A percentile compares a stretch with the other conserved stretches of the same genome.
phyloP scores from a whole-genome alignment of 1,140 invertebrate genomes.

The Hirudo medicinalis region DNA sequence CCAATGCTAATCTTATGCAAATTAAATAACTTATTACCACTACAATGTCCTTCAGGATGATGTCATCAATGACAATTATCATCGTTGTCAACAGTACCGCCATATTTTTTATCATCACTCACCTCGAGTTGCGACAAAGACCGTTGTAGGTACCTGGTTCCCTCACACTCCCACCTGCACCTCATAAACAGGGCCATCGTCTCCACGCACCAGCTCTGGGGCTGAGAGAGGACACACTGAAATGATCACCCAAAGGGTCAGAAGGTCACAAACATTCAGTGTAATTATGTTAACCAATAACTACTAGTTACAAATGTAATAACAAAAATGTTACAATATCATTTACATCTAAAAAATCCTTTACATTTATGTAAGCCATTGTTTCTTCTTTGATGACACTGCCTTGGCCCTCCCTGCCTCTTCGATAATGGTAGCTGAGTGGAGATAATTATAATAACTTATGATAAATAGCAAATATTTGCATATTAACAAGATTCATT shows the following conservation, averaged over 20 bases:
- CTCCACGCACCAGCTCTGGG: slow-evolving; percentile 50
- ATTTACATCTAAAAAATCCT: too few relatives aligned
- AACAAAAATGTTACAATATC: too few relatives aligned
- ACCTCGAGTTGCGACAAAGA: slow-evolving; percentile 66
- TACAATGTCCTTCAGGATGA: not conserved
- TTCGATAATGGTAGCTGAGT: slow-evolving; percentile 30
- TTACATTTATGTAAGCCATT: slow-evolving; percentile 58
- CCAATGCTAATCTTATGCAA: too few relatives aligned
- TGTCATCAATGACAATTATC: not conserved
- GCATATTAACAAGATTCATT: not conserved
- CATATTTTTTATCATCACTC: slow-evolving; percentile 12
- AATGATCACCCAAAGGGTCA: not conserved
- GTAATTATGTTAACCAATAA: too few relatives aligned
- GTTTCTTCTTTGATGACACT: slow-evolving; percentile 61
- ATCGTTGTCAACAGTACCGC: not conserved
- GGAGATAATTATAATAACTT: not conserved
- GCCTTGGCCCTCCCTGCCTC: slow-evolving; percentile 43
- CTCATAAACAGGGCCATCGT: slow-evolving; percentile 56
- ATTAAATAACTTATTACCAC: too few relatives aligned
- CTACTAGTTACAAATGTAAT: too few relatives aligned
- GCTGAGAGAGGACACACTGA: slow-evolving; percentile 37
- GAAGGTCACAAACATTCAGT: slow-evolving; percentile 1
- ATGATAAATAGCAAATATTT: not conserved
- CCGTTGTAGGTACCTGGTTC: slow-evolving; percentile 64
- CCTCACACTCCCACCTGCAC: slow-evolving; percentile 57